phyloP scores from a whole-genome alignment of 2,797 vertebrate species.

The Paedocypris micromegethes region DNA sequence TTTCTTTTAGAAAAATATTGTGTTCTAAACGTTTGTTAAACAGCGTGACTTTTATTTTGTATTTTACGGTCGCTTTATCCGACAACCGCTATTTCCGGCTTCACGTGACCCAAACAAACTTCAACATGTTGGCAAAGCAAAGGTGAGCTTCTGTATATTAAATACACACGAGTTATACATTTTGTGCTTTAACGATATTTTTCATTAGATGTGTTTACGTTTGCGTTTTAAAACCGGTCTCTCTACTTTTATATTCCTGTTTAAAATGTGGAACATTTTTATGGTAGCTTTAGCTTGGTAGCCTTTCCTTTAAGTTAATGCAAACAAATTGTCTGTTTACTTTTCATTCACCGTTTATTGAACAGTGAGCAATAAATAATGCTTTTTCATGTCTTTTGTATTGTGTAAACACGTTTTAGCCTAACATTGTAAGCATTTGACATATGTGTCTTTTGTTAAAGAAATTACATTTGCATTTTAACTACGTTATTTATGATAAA shows the following conservation, averaged over 20 bases:
- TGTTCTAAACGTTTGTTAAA: background rate
- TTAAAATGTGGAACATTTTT: background rate
- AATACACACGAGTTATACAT: background rate
- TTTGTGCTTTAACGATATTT: too few species aligned
- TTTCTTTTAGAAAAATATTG: too few species aligned
- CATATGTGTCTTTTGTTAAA: too few species aligned
- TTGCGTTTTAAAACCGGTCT: background rate
- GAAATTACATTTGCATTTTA: too few species aligned
- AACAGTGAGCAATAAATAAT: too few species aligned
- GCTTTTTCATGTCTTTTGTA: too few species aligned
- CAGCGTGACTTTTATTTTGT: constrained; percentile 29
- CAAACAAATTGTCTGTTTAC: too few species aligned
- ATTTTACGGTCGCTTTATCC: background rate
- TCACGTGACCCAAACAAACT: constrained; percentile 22
- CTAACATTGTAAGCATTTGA: too few species aligned
- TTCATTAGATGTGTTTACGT: background rate
- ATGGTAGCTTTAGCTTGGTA: constrained; percentile 9
- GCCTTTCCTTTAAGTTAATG: background rate
- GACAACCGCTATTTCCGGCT: constrained; percentile 6
- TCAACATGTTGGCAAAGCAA: constrained; percentile 20
- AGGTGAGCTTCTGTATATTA: constrained; percentile 19
- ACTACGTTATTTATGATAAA: too few species aligned
- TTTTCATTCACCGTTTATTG: too few species aligned
- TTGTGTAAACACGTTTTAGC: too few species aligned
- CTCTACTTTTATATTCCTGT: background rate